A percentile compares a stretch with the other conserved stretches of the same genome.
Evolutionary conservation across 2,797 vertebrate genomes (phyloP).

Genomic region (Emys orbicularis): DNA sequence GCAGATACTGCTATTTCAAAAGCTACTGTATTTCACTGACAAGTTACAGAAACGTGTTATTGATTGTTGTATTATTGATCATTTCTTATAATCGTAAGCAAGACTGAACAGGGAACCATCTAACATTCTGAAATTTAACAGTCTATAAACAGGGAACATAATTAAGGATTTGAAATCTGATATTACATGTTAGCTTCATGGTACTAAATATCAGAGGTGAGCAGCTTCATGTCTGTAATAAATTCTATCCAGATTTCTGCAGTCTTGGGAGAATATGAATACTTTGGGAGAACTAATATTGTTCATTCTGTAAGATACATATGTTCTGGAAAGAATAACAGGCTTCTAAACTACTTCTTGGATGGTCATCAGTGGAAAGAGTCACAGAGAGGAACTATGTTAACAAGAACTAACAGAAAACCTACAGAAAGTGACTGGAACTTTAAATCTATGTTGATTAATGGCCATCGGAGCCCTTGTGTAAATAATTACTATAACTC

Average conservation of each 20-base stretch:
- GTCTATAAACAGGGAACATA: constrained; percentile 55
- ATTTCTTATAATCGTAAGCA: constrained; percentile 44
- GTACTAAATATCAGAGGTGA: constrained; percentile 43
- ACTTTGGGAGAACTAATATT: constrained; percentile 10
- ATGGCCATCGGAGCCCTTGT: constrained; percentile 44
- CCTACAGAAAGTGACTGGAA: constrained; percentile 61
- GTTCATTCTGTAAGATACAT: constrained; percentile 57
- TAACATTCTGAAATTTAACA: constrained; percentile 55
- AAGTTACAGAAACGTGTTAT: constrained; percentile 44
- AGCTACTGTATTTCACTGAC: constrained; percentile 61
- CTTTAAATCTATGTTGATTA: constrained; percentile 72
- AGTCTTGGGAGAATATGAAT: constrained; percentile 55
- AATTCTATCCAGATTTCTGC: constrained; percentile 30
- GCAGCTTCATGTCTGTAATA: constrained; percentile 7
- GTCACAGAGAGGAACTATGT: constrained; percentile 37
- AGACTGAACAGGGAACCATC: constrained; percentile 41
- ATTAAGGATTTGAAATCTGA: constrained; percentile 17
- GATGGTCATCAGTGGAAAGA: constrained; percentile 65
- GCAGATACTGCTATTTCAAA: constrained; percentile 59
- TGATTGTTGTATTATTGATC: constrained; percentile 53
- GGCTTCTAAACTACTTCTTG: constrained; percentile 60
- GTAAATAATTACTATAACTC: constrained; percentile 15
- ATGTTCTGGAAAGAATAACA: constrained; percentile 69
- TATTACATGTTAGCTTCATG: constrained; percentile 10
- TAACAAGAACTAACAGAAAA: constrained; percentile 57